Evolutionary conservation across 2,113 vertebrate genomes (phyloP).

Genomic region (Hiodon alosoides): DNA sequence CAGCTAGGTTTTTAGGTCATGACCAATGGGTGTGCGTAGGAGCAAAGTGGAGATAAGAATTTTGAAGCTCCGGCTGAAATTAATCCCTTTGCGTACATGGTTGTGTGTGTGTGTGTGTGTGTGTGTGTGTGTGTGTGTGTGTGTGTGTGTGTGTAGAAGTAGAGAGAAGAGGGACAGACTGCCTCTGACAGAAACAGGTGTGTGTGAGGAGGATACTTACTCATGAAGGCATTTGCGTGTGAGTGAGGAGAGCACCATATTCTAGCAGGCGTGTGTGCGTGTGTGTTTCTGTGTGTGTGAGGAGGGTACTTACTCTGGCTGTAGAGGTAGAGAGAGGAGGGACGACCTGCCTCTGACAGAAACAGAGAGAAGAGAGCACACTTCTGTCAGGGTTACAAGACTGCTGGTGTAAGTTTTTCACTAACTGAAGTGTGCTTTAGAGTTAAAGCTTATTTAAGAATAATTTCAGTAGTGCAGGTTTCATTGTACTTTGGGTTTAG

Average conservation of each 20-base stretch:
- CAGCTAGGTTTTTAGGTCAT: no score
- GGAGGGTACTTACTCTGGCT: slow-evolving; percentile 38
- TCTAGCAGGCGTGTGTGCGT: background rate
- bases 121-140: background rate
- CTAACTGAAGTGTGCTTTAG: no score
- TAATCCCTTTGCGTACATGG: background rate
- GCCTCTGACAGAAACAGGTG: no score
- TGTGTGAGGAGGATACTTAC: no score
- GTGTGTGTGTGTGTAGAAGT: background rate
- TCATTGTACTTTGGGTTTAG: background rate
- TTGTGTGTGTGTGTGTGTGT: background rate
- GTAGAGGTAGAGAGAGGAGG: slow-evolving; percentile 30
- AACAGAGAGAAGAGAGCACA: slow-evolving; percentile 34
- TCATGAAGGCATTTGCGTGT: no score
- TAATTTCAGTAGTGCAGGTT: background rate
- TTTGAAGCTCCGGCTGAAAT: no score
- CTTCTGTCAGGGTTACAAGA: background rate
- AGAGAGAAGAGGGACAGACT: no score
- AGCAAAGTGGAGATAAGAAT: no score
- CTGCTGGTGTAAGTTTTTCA: background rate
- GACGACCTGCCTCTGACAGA: slow-evolving; percentile 35
- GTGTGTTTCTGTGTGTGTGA: background rate
- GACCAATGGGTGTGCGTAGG: no score
- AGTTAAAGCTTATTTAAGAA: no score
- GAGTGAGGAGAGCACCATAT: background rate